These are phyloP conservation scores for Neostethus bicornis DNA, from an alignment of 2,797 vertebrate species.

Conservation along the genomic window DNA sequence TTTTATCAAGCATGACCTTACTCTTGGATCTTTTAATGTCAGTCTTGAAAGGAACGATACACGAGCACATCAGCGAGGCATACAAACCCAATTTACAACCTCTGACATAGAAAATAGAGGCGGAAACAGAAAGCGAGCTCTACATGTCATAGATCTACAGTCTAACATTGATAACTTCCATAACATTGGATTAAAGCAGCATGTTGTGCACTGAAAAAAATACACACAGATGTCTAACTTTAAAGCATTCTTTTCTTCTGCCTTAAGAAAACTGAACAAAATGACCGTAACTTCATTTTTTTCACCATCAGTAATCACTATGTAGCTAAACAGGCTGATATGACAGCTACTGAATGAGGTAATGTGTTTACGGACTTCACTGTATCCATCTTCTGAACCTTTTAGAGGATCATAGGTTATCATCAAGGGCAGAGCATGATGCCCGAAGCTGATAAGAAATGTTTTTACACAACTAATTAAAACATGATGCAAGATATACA, in stretches of 20 bases:
- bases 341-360: too few species aligned
- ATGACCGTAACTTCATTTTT: constrained; percentile 1
- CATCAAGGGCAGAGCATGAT: background rate
- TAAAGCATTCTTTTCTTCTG: constrained; percentile 3
- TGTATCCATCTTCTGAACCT: constrained; percentile 4
- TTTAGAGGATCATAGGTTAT: constrained; percentile 1
- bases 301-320: too few species aligned
- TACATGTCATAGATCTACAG: constrained; percentile 10
- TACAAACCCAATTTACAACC: constrained; percentile 33
- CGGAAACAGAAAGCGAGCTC: constrained; percentile 3
- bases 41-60: constrained; percentile 33
- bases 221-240: too few species aligned
- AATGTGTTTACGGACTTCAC: constrained; percentile 7
- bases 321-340: background rate
- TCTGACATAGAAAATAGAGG: constrained; percentile 23
- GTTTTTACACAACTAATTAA: too few species aligned
- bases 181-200: background rate
- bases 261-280: background rate
- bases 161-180: background rate
- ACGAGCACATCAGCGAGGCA: constrained; percentile 37
- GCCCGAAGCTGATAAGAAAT: background rate
- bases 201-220: background rate
- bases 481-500: too few species aligned
- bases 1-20: constrained; percentile 47
- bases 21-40: constrained; percentile 45